Evolutionary conservation across 1,140 invertebrate genomes (phyloP).

Genomic region (Cyclargus thomasi): DNA sequence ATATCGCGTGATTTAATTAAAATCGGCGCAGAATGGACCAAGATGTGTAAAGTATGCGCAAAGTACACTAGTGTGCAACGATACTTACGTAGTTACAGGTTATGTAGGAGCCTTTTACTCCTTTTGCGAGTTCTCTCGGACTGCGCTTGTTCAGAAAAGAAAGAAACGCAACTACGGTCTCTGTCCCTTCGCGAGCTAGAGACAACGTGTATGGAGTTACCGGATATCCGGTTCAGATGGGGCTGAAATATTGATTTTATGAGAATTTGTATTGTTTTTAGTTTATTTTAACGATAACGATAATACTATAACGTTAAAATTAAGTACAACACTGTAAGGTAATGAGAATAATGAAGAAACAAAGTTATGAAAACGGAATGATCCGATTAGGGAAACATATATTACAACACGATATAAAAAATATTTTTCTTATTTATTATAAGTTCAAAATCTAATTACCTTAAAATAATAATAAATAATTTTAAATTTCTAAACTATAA

Average conservation of each 20-base stretch:
- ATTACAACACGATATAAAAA: not conserved
- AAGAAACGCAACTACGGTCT: conserved; percentile 70
- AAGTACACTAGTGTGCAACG: conserved; percentile 36
- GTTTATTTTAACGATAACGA: not conserved
- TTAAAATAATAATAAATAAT: conserved; percentile 41
- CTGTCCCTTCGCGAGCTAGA: conserved; percentile 63
- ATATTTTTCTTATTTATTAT: not conserved
- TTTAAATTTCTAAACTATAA: conserved; percentile 57
- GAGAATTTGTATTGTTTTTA: not conserved
- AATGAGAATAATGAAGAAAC: too few species aligned
- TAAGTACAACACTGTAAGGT: too few species aligned
- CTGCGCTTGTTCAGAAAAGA: conserved; percentile 75
- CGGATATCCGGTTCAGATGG: conserved; percentile 64
- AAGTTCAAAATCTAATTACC: conserved; percentile 9
- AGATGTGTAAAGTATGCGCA: conserved; percentile 28
- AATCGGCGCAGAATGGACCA: conserved; percentile 37
- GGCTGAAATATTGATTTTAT: conserved; percentile 41
- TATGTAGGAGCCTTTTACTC: conserved; percentile 76
- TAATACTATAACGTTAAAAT: too few species aligned
- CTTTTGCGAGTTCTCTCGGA: conserved; percentile 73
- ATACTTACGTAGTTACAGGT: conserved; percentile 75
- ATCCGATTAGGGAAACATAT: not conserved
- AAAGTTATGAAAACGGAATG: too few species aligned
- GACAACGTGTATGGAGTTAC: conserved; percentile 67
- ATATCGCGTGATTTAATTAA: conserved; percentile 36